Evolutionary conservation across 2,113 vertebrate genomes (phyloP).

Genomic region (Sclerurus mexicanus): DNA sequence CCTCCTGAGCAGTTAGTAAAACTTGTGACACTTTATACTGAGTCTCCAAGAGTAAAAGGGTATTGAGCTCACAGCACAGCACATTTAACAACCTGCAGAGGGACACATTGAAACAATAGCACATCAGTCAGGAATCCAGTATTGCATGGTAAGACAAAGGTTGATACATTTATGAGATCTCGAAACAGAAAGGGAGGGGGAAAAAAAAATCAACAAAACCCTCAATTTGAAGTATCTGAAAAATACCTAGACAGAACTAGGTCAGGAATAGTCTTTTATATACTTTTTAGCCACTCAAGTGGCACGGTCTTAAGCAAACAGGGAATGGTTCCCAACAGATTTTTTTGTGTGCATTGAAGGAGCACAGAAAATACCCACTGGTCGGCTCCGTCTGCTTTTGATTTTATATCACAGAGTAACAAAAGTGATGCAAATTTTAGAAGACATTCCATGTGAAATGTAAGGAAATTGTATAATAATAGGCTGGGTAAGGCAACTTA

Average conservation of each 20-base stretch:
- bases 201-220: background rate
- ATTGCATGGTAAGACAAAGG: background rate
- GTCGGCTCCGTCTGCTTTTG: background rate
- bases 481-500: background rate
- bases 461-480: background rate
- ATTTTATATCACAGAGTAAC: background rate
- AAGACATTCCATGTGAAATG: background rate
- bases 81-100: slow-evolving; percentile 85
- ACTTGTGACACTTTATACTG: slow-evolving; percentile 86
- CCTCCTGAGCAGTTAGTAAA: slow-evolving; percentile 85
- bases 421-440: background rate
- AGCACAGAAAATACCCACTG: background rate
- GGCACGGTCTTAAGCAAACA: background rate
- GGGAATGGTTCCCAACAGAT: background rate
- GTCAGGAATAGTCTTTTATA: background rate
- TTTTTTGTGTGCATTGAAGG: background rate
- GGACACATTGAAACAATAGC: background rate
- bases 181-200: background rate
- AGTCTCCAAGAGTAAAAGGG: slow-evolving; percentile 87
- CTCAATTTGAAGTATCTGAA: background rate
- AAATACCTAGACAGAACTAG: background rate
- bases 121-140: background rate
- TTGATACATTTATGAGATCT: background rate
- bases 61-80: slow-evolving; percentile 88
- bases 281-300: background rate